Evolutionary conservation across 2,888 invertebrate genomes (phyloP).

Genomic region (Masnerella sp.): DNA sequence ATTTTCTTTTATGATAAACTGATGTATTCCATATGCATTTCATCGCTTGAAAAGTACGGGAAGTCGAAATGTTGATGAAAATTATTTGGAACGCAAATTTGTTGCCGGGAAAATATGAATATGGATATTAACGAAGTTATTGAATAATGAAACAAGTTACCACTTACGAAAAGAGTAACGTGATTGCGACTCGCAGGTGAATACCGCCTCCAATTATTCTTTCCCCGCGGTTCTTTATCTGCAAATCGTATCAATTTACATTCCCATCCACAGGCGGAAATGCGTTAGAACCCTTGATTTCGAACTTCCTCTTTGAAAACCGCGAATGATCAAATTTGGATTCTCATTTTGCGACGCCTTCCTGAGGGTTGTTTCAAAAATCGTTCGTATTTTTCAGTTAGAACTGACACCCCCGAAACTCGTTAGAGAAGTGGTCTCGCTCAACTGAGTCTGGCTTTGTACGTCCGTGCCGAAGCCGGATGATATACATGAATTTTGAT

Average conservation of each 20-base stretch:
- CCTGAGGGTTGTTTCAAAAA: constrained; percentile 18
- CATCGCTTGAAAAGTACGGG: too few species aligned
- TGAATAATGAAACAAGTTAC: too few species aligned
- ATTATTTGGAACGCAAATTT: too few species aligned
- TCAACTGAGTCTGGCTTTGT: constrained; percentile 3
- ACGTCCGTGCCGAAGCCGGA: constrained; percentile 2
- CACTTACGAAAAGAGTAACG: too few species aligned
- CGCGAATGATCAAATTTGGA: constrained; percentile 39
- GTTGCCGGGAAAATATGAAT: too few species aligned
- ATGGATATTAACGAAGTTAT: too few species aligned
- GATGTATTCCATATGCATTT: too few species aligned
- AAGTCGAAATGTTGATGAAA: too few species aligned
- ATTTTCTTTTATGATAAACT: too few species aligned
- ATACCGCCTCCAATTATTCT: too few species aligned
- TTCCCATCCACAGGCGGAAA: constrained; percentile 17
- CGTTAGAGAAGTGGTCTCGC: constrained; percentile 19
- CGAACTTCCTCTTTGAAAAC: constrained; percentile 4
- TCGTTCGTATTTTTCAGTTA: constrained; percentile 12
- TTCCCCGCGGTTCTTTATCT: too few species aligned
- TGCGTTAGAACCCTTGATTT: constrained; percentile 24
- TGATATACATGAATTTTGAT: constrained; percentile 20
- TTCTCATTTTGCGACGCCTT: constrained; percentile 22
- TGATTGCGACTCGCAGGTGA: too few species aligned
- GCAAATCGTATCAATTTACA: constrained; percentile 43
- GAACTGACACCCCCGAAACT: constrained; percentile 3